Base-by-base conservation (phyloP, 2,113 vertebrate species). In the Scalopus aquaticus region DNA sequence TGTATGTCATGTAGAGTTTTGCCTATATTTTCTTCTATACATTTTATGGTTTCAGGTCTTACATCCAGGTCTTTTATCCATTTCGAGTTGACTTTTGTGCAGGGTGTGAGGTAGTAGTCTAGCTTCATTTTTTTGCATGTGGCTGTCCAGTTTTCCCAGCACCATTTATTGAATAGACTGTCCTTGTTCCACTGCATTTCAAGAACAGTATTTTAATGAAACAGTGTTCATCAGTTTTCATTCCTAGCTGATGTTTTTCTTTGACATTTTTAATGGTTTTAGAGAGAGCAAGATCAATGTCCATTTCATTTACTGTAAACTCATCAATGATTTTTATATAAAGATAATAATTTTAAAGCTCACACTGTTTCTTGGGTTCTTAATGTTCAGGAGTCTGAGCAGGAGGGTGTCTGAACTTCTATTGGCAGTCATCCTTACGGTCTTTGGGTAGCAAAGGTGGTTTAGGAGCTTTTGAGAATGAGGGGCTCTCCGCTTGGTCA, bases 201-300 rank as follows among this genome's bases (percentile, higher is more conserved):
- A n/a, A 95, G 44, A 83, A 91, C 8, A 42, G 35, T 77, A 89
- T 49, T 90, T 88, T 88, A 91, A 64, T 90, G 78, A 67, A 51
- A 49, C 24, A 17, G 35, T 49, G 69, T 51, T 78, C 20, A 35
- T 51, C 26, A 62, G 64, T 58, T 93, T 91, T 96, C 76, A 91
- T 72, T 87, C 58, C 39, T 76, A 32, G 20, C 1, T 67, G 11
- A 56, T 56, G 32, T 35, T 64, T 90, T 87, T 37, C 37, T 70
- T 76, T 56, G 60, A 42, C 24, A 44, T 46, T 37, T 91, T 81
- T 62, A n/a, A 35, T 60, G 58, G 11, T 67, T 35, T 94, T 54
- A 19, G 30, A 19, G 30, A 73, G 24, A 72, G 9, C 39, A 88
- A 56, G 9, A 6, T 46, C 13, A 49, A 11, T 22, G 15, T 69